phyloP scores from a whole-genome alignment of 2,113 vertebrate species.

The Pterocles orientalis region DNA sequence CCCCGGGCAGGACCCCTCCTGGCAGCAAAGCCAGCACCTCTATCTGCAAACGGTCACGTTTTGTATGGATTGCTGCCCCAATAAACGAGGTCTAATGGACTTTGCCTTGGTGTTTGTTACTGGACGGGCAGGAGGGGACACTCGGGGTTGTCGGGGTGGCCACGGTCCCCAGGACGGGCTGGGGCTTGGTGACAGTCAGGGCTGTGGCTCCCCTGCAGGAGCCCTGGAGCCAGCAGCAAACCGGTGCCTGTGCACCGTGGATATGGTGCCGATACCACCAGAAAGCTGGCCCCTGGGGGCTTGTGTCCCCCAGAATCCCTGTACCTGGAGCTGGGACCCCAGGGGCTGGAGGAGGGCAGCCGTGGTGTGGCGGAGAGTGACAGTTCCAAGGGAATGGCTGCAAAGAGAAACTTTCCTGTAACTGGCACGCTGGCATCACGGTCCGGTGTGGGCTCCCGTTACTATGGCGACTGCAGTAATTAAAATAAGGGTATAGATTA shows the following conservation, averaged over 20 bases:
- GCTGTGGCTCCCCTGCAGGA: neutral
- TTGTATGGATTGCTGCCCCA: neutral
- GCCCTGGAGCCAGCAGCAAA: neutral
- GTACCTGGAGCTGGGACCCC: neutral
- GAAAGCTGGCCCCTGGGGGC: neutral
- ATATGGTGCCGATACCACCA: neutral
- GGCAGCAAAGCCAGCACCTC: neutral
- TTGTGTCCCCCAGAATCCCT: neutral
- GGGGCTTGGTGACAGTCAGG: neutral
- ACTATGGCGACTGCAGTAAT: neutral
- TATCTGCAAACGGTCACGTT: neutral
- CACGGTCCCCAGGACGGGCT: accelerated
- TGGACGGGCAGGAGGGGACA: neutral
- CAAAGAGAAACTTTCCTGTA: neutral
- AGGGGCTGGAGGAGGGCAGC: neutral
- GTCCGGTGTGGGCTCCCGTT: neutral
- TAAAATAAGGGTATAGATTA: neutral
- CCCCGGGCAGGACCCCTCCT: neutral
- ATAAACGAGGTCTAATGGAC: constrained; percentile 43
- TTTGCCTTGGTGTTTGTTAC: neutral
- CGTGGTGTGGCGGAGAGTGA: accelerated
- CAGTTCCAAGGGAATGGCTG: neutral
- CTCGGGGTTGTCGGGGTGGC: accelerated
- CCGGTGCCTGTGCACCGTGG: neutral
- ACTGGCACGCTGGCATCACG: neutral